phyloP scores from a whole-genome alignment of 2,113 vertebrate species.

The Struthidea cinerea region DNA sequence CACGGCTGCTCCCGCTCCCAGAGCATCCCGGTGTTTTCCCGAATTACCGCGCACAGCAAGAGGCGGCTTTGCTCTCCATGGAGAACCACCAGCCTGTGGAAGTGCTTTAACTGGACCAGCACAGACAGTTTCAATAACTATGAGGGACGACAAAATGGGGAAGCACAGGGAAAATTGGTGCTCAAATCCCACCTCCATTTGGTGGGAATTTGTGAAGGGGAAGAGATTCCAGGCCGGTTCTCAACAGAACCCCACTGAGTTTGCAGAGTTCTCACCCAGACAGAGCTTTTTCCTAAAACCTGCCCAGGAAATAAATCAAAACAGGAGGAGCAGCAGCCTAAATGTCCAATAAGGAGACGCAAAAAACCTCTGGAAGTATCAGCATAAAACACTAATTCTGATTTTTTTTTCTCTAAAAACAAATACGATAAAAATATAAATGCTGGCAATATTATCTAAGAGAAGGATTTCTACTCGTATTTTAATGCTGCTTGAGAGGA shows the following conservation, averaged over 20 bases:
- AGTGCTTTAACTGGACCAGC: not conserved
- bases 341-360: not conserved
- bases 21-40: not conserved
- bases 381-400: not conserved
- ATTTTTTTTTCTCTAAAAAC: not conserved
- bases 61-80: not conserved
- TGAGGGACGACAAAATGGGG: not conserved
- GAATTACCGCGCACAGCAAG: not conserved
- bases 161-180: not conserved
- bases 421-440: rapidly evolving
- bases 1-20: rapidly evolving
- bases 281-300: not conserved
- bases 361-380: not conserved
- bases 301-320: not conserved
- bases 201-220: not conserved
- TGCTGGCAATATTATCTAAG: not conserved
- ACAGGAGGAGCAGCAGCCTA: not conserved
- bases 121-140: not conserved
- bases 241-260: not conserved
- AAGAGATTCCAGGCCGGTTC: not conserved
- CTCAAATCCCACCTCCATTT: not conserved
- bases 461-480: not conserved
- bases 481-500: not conserved
- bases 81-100: not conserved
- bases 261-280: not conserved